Conservation (phyloP, 2,888 invertebrate species). For the Chromoteleia sp. region DNA sequence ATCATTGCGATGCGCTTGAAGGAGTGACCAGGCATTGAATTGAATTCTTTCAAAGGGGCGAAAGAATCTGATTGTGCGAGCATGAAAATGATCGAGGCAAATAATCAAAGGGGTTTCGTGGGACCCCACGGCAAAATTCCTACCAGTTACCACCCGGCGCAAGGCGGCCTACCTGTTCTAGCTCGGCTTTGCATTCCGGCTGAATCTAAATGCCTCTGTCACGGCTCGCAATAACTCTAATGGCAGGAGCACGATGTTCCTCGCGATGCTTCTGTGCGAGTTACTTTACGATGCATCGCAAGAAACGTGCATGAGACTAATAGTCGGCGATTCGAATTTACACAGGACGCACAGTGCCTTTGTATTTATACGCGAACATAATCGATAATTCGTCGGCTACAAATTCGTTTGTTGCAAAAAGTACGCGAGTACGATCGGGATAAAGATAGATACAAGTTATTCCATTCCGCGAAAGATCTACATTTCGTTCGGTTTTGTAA, state of each 20-base stretch:
- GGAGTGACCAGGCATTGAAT: no score
- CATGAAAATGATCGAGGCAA: conserved; percentile 52
- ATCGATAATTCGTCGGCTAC: conserved; percentile 59
- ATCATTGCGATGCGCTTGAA: no score
- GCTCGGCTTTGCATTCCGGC: conserved; percentile 60
- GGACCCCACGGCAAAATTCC: conserved; percentile 73
- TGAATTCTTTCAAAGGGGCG: no score
- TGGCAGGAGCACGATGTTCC: conserved; percentile 74
- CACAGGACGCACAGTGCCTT: conserved; percentile 45
- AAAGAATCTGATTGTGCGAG: conserved; percentile 41
- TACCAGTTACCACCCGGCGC: conserved; percentile 73
- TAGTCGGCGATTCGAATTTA: conserved; percentile 60
- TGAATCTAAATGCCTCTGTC: conserved; percentile 78
- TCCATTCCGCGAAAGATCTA: conserved; percentile 1
- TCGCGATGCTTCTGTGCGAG: conserved; percentile 66
- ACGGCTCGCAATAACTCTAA: conserved; percentile 77
- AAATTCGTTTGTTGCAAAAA: conserved; percentile 44
- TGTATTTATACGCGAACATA: conserved; percentile 61
- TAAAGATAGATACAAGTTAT: conserved; percentile 24
- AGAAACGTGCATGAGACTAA: conserved; percentile 61
- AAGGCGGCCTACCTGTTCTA: conserved; percentile 64
- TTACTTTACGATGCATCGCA: conserved; percentile 61
- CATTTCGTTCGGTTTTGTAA: conserved; percentile 4
- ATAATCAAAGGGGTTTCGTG: conserved; percentile 64
- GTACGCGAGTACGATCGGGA: not conserved